Evolutionary conservation across 2,888 invertebrate species (phyloP).

Genomic region (Chrysolina oricalcia): DNA sequence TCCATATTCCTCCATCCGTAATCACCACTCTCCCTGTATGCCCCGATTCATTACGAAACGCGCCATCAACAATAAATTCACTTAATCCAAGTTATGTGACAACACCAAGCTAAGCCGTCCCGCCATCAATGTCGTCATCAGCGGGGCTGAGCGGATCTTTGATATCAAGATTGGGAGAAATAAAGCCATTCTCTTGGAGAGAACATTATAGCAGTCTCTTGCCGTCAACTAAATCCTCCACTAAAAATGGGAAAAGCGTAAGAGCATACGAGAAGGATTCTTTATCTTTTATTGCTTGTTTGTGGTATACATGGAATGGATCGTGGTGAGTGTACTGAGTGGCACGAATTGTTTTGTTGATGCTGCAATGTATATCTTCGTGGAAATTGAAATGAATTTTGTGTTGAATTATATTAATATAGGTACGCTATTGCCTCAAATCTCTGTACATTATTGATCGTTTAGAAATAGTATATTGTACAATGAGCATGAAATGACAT

Average conservation of each 20-base stretch:
- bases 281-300: constrained; percentile 11
- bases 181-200: constrained; percentile 39
- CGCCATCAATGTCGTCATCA: constrained; percentile 40
- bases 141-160: constrained; percentile 39
- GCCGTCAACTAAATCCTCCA: constrained; percentile 26
- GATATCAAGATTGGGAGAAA: constrained; percentile 47
- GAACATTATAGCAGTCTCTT: constrained; percentile 22
- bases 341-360: neutral
- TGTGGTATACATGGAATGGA: neutral
- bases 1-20: neutral
- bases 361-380: too few relatives aligned
- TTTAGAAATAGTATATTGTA: too few relatives aligned
- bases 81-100: constrained; percentile 49
- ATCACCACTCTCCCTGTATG: constrained; percentile 10
- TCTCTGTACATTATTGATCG: too few relatives aligned
- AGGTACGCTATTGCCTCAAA: too few relatives aligned
- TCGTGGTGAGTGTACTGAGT: neutral
- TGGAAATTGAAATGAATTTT: too few relatives aligned
- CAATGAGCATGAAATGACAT: too few relatives aligned
- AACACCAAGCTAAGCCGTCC: constrained; percentile 39
- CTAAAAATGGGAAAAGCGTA: constrained; percentile 29
- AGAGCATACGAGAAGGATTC: constrained; percentile 11
- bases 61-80: constrained; percentile 41
- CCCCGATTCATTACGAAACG: constrained; percentile 9
- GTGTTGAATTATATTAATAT: too few relatives aligned